These are phyloP conservation scores for Ephestia elutella DNA, from an alignment of 1,140 invertebrate species.

Conservation along the genomic window DNA sequence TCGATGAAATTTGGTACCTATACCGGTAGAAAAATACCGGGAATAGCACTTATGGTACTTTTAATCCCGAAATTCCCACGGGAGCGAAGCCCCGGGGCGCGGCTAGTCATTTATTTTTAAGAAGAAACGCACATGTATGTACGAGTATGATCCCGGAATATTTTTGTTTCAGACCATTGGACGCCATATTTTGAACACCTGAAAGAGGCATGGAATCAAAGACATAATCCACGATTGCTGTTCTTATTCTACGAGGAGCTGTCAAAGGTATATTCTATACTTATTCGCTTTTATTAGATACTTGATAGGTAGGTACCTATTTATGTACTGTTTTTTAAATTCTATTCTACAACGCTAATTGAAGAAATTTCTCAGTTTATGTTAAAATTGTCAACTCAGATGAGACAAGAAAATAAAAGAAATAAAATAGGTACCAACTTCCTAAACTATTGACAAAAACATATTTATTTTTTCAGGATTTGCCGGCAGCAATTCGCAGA, in stretches of 20 bases:
- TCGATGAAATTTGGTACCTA: too few relatives aligned
- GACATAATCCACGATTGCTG: conserved; percentile 80
- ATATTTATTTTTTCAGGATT: conserved; percentile 62
- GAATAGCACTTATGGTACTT: too few relatives aligned
- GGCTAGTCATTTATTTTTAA: background rate
- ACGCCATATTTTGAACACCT: conserved; percentile 84
- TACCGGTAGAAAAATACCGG: too few relatives aligned
- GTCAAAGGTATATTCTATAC: conserved; percentile 65
- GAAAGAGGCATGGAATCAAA: conserved; percentile 81
- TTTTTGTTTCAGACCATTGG: conserved; percentile 77
- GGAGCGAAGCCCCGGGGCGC: too few relatives aligned
- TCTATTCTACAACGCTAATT: too few relatives aligned
- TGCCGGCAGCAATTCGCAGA: conserved; percentile 70
- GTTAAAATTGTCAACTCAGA: too few relatives aligned
- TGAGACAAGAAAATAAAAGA: too few relatives aligned
- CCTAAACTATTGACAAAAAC: background rate
- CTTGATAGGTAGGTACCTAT: background rate
- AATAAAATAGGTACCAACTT: too few relatives aligned
- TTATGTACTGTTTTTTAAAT: too few relatives aligned
- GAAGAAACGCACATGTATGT: background rate
- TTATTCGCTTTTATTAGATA: background rate
- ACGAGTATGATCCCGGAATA: background rate
- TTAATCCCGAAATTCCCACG: too few relatives aligned
- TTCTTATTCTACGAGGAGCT: conserved; percentile 90
- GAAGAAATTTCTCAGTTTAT: too few relatives aligned